Base-by-base conservation (phyloP, 1,140 invertebrate genomes). In the Idris sp. region DNA sequence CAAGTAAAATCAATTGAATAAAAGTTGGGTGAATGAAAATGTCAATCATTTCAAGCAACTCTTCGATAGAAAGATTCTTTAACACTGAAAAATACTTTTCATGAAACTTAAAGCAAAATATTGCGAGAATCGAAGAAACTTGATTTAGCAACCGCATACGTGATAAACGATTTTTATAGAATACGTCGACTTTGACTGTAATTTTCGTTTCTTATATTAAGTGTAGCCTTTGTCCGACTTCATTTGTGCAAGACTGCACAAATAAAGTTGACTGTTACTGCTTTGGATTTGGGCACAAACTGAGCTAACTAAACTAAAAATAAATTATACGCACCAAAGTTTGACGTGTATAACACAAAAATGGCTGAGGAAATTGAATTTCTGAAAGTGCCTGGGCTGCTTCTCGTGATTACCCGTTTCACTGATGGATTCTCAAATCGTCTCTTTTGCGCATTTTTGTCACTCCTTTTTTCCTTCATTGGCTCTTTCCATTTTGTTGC, bases 301-400 rank as follows among this genome's bases (percentile, higher is more conserved):
- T 25, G 10, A 40, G 33, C 26, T 41, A 40, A n/a, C 28, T n/a
- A 36, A 49, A 48, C 16, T 18, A 36, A 69, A 41, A 62, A 76
- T 71, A 38, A 51, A 67, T 25, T 54, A 65, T 59, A 43, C 71
- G 48, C 36, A 35, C 16, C 38, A 71, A 64, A 69, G 64, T 75
- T 41, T 54, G 72, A 16, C 54, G 19, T 33, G 56, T 61, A 76
- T 71, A 62, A 67, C 54, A 75, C 71, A 78, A 80, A 78, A 83
- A 81, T 83, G 62, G 64, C 62, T 43, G 56, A 49, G 65, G 80
- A 86, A 82, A 86, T 86, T 84, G 84, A 78, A 86, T 85, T 79
- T 74, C 59, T 76, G 72, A 79, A 83, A 84, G 81, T 84, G 76
- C 78, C 74, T 28, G 54, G 48, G 51, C 73, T 74, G 68, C 68